Evolutionary conservation across 2,888 invertebrate species (phyloP).

Genomic region (Leptura quadrifasciata): DNA sequence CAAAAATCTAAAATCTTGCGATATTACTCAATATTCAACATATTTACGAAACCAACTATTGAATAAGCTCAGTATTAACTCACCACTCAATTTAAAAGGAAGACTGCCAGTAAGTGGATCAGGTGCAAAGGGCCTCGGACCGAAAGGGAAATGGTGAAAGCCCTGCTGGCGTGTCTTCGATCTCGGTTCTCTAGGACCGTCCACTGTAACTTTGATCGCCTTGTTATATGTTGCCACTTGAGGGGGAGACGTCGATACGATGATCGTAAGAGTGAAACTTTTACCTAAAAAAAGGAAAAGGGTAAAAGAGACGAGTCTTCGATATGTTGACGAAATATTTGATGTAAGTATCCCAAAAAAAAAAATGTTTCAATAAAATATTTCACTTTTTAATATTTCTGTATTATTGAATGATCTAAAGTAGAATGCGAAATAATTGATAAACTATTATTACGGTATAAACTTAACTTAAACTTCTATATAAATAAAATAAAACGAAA

Average conservation of each 20-base stretch:
- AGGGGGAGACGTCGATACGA: slow-evolving; percentile 93
- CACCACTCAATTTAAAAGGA: slow-evolving; percentile 92
- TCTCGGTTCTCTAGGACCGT: slow-evolving; percentile 97
- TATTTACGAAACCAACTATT: neutral
- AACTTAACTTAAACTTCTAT: no score
- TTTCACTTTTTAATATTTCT: no score
- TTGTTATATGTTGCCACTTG: slow-evolving; percentile 98
- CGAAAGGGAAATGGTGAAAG: slow-evolving; percentile 93
- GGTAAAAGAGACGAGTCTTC: neutral
- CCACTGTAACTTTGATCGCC: slow-evolving; percentile 99
- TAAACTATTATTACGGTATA: no score
- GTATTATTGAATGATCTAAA: no score
- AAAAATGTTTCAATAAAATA: neutral
- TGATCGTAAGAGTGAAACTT: slow-evolving; percentile 97
- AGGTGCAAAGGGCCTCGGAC: slow-evolving; percentile 87
- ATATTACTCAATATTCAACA: neutral
- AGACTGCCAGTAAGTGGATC: slow-evolving; percentile 86
- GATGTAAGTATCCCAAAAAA: neutral
- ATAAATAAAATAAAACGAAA: no score
- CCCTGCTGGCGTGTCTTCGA: slow-evolving; percentile 93
- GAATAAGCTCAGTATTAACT: slow-evolving; percentile 66
- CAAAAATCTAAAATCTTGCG: neutral
- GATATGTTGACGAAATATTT: neutral
- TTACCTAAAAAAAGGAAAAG: slow-evolving; percentile 83
- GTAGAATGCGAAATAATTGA: no score